These are phyloP conservation scores for Clupea harengus DNA, from an alignment of 2,113 vertebrate species.

Conservation along the genomic window DNA sequence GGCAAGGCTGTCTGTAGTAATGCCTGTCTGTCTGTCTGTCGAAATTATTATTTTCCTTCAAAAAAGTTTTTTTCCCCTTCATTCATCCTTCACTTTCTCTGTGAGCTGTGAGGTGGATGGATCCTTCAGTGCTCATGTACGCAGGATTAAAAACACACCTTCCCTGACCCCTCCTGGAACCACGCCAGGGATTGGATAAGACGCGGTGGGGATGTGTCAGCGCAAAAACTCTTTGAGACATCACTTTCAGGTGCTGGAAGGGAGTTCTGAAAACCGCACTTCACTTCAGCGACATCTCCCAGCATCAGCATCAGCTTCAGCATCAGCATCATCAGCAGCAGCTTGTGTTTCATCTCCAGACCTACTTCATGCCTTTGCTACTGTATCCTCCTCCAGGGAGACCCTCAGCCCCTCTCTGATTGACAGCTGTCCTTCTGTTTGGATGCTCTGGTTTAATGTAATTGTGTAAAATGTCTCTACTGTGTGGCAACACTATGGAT, in stretches of 20 bases:
- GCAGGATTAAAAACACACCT: not conserved
- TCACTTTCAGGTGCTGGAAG: not conserved
- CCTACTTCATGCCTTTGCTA: not conserved
- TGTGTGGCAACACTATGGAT: not conserved
- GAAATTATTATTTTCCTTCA: too few relatives aligned
- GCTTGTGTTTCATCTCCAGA: not conserved
- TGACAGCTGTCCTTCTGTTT: not conserved
- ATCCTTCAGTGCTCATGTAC: not conserved
- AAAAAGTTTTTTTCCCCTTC: not conserved
- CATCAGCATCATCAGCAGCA: not conserved
- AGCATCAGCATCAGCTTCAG: not conserved
- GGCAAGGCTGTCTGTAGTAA: not conserved
- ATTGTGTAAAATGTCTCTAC: not conserved
- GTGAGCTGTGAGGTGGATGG: not conserved
- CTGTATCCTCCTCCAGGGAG: not conserved
- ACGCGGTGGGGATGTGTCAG: not conserved
- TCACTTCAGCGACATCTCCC: not conserved
- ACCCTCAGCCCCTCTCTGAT: not conserved
- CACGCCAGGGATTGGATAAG: not conserved
- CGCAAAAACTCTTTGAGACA: not conserved
- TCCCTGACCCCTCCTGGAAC: not conserved
- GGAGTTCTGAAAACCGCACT: not conserved
- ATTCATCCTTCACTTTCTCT: not conserved
- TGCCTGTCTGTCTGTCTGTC: constrained; percentile 3
- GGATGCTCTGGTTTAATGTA: not conserved